Base-by-base conservation (phyloP, 2,113 vertebrate genomes). In the Tupaia tana region DNA sequence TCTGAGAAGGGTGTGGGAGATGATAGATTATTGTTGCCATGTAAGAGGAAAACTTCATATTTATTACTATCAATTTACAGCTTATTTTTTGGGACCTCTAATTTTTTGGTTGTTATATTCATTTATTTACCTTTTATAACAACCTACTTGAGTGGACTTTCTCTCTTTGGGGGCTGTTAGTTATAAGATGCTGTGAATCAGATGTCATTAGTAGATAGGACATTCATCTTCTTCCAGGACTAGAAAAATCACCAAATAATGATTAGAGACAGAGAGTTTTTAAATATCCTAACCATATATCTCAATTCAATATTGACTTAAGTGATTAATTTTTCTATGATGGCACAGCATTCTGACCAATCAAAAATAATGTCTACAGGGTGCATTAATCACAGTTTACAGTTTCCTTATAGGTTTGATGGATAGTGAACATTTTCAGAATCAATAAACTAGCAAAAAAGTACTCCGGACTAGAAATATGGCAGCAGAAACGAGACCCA, bases 281-380 rank as follows among this genome's bases (percentile, higher is more conserved):
- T 15, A 96, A 96, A 89, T 93, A 97, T 71, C 18, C 29, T 56
- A 93, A 91, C 20, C 71, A 91, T 86, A 92, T 69, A 91, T 94
- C 92, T 96, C 94, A 95, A 95, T 97, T 95, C 73, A 80, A 94
- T 89, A 90, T 91, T 94, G 67, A 90, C 84, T 80, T 89, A 88
- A 89, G 66, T 92, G 91, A 95, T 94, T 91, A 87, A 93, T 78
- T 97, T 96, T 96, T 93, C 84, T 93, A 20, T 87, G 27, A 95
- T 80, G 54, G 31, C 25, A 89, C 83, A 95, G 67, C 34, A 94
- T 34, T n/a, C 25, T 96, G 64, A 84, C n/a, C 92, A 93, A 96
- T 70, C 84, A 96, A 95, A 95, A 70, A 85, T 8, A 90, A 90
- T 78, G 64, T 63, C 79, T 86, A 80, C 10, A 87, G 66, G n/a